A percentile compares a stretch with the other conserved stretches of the same genome.
Conservation (phyloP, 2,797 vertebrate genomes). For the Morelia viridis region DNA sequence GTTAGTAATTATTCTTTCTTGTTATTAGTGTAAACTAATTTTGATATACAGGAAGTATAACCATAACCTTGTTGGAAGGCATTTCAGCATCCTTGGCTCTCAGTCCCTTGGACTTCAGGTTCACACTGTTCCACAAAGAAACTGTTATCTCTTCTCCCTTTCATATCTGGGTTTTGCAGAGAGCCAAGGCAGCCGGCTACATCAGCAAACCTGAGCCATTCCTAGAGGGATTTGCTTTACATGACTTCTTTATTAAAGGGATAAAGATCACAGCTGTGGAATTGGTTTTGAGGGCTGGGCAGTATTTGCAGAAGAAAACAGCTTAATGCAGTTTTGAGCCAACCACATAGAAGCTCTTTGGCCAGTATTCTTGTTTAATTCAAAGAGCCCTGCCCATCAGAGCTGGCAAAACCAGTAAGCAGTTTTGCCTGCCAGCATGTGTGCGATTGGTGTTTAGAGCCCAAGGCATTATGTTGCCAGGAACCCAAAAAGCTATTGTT, state of each 20-base stretch:
- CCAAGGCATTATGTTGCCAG: slow-evolving; percentile 41
- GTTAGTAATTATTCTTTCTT: background rate
- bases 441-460: slow-evolving; percentile 39
- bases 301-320: background rate
- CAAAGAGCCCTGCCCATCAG: background rate
- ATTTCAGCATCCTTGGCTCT: too few species aligned
- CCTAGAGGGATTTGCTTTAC: background rate
- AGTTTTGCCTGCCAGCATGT: background rate
- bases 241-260: background rate
- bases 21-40: background rate
- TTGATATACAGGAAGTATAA: too few species aligned
- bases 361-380: background rate
- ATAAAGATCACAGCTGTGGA: background rate
- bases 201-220: background rate
- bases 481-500: slow-evolving; percentile 66
- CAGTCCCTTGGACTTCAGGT: too few species aligned
- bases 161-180: background rate
- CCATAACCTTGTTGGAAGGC: too few species aligned
- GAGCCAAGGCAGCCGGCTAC: background rate
- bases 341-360: background rate
- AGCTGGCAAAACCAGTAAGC: background rate
- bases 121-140: background rate
- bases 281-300: background rate
- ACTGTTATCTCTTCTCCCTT: too few species aligned
- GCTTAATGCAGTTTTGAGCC: slow-evolving; percentile 9